These are phyloP conservation scores for Amphipoea oculea DNA, from an alignment of 2,888 invertebrate genomes.

Conservation along the genomic window DNA sequence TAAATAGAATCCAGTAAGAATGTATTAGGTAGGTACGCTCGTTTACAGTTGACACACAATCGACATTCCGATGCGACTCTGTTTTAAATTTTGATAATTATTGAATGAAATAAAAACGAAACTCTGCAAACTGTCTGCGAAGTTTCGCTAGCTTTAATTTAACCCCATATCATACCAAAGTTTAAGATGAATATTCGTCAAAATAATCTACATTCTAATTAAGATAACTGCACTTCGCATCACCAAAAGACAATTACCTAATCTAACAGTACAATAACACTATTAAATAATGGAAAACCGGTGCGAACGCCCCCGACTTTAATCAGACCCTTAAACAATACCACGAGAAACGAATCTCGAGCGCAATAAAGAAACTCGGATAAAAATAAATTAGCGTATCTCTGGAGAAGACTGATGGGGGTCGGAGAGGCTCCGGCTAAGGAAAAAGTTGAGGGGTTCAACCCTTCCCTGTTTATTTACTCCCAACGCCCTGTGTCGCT, in stretches of 20 bases:
- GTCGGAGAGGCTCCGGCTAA: conserved; percentile 74
- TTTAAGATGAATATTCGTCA: conserved; percentile 2
- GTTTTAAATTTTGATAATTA: background rate
- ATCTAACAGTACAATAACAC: conserved; percentile 54
- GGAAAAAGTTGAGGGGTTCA: conserved; percentile 86
- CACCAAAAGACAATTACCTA: conserved; percentile 63
- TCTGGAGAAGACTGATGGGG: conserved; percentile 85
- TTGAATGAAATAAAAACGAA: background rate
- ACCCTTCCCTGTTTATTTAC: conserved; percentile 85
- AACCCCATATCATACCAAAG: too few relatives aligned
- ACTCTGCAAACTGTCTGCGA: too few relatives aligned
- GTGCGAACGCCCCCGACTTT: conserved; percentile 71
- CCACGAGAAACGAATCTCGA: conserved; percentile 80
- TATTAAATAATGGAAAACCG: conserved; percentile 67
- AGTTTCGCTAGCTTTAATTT: background rate
- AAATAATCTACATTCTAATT: conserved; percentile 53
- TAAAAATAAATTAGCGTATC: conserved; percentile 88
- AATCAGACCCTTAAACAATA: conserved; percentile 83
- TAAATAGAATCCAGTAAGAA: conserved; percentile 50
- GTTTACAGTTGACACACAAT: conserved; percentile 34
- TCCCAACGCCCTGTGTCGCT: conserved; percentile 76
- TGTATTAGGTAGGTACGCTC: conserved; percentile 20
- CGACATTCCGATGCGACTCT: conserved; percentile 33
- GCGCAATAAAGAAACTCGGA: conserved; percentile 85
- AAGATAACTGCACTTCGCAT: conserved; percentile 57